Evolutionary conservation across 2,113 vertebrate species (phyloP).

Genomic region (Laticauda colubrina): DNA sequence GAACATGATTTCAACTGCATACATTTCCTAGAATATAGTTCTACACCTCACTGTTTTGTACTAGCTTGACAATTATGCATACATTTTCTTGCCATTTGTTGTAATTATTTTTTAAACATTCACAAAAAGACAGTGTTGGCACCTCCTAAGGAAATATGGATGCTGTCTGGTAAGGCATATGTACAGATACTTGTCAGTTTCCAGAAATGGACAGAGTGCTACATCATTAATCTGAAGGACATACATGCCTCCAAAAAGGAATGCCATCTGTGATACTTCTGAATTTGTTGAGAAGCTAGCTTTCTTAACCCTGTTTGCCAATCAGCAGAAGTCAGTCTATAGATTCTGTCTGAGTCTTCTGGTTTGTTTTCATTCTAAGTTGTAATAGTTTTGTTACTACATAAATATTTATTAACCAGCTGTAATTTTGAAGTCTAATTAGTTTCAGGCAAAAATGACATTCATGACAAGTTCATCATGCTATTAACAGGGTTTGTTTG

Average conservation of each 20-base stretch:
- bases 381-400: background rate
- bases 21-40: background rate
- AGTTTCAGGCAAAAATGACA: background rate
- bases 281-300: background rate
- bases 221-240: background rate
- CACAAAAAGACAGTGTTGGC: background rate
- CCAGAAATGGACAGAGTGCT: background rate
- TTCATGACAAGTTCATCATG: background rate
- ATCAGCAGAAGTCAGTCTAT: background rate
- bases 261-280: background rate
- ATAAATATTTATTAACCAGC: background rate
- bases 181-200: background rate
- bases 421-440: background rate
- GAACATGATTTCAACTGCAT: background rate
- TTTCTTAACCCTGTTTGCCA: background rate
- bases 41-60: background rate
- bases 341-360: background rate
- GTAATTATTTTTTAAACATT: background rate
- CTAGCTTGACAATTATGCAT: background rate
- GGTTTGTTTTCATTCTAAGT: background rate
- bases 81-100: conserved; percentile 3
- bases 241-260: background rate
- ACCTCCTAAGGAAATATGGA: background rate
- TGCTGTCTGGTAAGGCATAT: background rate
- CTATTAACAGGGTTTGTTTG: background rate